phyloP scores from a whole-genome alignment of 2,888 invertebrate species.

The Acronicta aceris region DNA sequence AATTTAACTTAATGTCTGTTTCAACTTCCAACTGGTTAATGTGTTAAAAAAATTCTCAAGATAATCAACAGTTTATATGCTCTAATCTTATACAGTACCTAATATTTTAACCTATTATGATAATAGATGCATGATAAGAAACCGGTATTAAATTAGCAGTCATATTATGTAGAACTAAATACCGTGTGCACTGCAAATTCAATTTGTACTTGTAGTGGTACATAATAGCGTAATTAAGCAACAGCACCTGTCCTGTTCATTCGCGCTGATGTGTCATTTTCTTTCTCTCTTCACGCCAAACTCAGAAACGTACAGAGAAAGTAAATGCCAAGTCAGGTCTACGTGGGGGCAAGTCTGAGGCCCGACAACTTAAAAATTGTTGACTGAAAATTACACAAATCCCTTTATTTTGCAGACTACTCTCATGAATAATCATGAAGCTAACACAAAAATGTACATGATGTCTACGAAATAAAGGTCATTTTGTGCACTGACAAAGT shows the following conservation, averaged over 20 bases:
- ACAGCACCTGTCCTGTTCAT: slow-evolving; percentile 26
- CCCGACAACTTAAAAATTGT: slow-evolving; percentile 35
- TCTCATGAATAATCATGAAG: slow-evolving; percentile 23
- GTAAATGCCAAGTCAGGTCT: slow-evolving; percentile 35
- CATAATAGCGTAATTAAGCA: slow-evolving; percentile 16
- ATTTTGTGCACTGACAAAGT: slow-evolving; percentile 48
- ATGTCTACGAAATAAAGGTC: slow-evolving; percentile 38
- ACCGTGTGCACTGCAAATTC: slow-evolving; percentile 10
- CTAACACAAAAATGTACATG: slow-evolving; percentile 26
- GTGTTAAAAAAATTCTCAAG: neutral
- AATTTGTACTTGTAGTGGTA: slow-evolving; percentile 13
- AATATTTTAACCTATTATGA: slow-evolving; percentile 13
- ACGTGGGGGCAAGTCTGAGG: slow-evolving; percentile 23
- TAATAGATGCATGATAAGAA: slow-evolving; percentile 9
- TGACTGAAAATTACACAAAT: slow-evolving; percentile 47
- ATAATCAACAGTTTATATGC: neutral
- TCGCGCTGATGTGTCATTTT: slow-evolving; percentile 15
- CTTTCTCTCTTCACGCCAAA: slow-evolving; percentile 16
- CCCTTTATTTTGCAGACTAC: slow-evolving; percentile 41
- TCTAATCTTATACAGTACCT: slow-evolving; percentile 10
- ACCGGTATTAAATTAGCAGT: slow-evolving; percentile 41
- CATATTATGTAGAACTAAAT: slow-evolving; percentile 35
- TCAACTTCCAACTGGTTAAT: slow-evolving; percentile 6
- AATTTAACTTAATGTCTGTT: slow-evolving; percentile 42
- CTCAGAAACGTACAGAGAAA: slow-evolving; percentile 41